Evolutionary conservation across 2,113 vertebrate genomes (phyloP).

Genomic region (Cromileptes altivelis): DNA sequence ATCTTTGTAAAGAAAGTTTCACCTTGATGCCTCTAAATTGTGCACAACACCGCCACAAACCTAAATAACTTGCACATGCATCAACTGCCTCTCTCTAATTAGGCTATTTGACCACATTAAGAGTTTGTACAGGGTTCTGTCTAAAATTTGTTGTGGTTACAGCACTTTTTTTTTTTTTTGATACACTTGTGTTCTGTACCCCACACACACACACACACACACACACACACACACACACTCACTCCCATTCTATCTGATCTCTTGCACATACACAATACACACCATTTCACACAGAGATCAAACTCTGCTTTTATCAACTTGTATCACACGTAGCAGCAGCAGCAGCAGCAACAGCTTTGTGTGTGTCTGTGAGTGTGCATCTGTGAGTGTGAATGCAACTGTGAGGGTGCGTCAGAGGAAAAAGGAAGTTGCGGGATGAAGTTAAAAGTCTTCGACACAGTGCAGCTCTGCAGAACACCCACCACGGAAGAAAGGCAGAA

Average conservation of each 20-base stretch:
- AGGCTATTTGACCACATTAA: not conserved
- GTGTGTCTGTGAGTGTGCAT: constrained; percentile 7
- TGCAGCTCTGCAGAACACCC: constrained; percentile 81
- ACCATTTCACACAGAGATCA: constrained; percentile 17
- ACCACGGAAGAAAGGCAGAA: constrained; percentile 75
- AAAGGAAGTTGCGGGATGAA: constrained; percentile 80
- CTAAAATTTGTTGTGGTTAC: not conserved
- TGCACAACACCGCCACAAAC: not conserved
- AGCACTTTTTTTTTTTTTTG: not conserved
- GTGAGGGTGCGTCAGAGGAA: constrained; percentile 75
- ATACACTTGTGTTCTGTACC: not conserved
- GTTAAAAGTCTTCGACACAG: constrained; percentile 73
- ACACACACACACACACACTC: not conserved
- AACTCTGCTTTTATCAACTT: constrained; percentile 32
- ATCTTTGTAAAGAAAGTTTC: not conserved
- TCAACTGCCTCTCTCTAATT: not conserved
- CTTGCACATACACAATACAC: not conserved
- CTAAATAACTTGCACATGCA: not conserved
- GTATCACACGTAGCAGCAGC: not conserved
- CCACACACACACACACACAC: not conserved
- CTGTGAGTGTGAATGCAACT: constrained; percentile 22
- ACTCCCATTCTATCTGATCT: constrained; percentile 1
- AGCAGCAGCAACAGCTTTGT: not conserved
- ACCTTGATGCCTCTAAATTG: not conserved
- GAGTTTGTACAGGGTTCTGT: not conserved